Conservation (phyloP, 2,797 vertebrate species). For the Prionace glauca region DNA sequence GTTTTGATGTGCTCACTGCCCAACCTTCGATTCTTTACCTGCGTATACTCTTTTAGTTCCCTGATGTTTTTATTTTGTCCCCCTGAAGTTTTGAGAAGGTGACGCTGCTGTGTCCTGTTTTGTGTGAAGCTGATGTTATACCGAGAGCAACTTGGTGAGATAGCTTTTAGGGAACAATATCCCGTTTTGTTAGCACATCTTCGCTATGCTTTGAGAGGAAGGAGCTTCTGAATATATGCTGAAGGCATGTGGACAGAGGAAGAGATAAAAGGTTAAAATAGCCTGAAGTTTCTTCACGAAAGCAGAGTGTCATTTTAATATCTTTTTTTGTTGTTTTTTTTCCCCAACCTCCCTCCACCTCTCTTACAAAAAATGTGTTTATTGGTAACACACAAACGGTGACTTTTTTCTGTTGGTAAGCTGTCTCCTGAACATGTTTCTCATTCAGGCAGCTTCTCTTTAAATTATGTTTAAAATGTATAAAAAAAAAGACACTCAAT, state of each 20-base stretch:
- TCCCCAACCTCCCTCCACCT: not conserved
- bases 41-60: not conserved
- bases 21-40: not conserved
- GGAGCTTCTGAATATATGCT: not conserved
- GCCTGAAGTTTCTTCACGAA: not conserved
- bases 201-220: not conserved
- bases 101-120: not conserved
- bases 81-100: not conserved
- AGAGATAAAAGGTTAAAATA: not conserved
- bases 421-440: not conserved
- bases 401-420: not conserved
- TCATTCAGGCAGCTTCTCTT: not conserved
- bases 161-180: not conserved
- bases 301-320: not conserved
- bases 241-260: not conserved
- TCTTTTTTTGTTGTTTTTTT: not conserved
- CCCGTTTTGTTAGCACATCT: not conserved
- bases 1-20: not conserved
- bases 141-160: not conserved
- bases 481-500: constrained; percentile 25
- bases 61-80: not conserved
- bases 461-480: constrained; percentile 36
- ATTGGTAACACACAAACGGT: not conserved
- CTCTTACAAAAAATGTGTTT: not conserved
- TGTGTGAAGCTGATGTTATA: not conserved